Conservation (phyloP, 1,140 invertebrate species). For the Steinernema feltiae region DNA sequence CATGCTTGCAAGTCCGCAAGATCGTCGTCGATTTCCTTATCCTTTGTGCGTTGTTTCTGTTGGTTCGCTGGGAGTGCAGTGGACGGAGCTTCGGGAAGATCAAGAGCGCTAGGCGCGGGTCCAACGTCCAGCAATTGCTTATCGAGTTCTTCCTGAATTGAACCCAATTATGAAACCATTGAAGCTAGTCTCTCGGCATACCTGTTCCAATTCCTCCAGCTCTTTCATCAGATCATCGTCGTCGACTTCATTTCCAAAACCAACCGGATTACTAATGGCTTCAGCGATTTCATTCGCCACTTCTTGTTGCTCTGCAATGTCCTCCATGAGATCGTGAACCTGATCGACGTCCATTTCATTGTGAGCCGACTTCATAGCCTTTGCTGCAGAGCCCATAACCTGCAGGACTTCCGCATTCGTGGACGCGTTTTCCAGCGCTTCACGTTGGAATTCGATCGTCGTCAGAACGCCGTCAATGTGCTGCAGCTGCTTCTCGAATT, state of each 20-base stretch:
- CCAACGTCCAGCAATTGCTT: constrained; percentile 64
- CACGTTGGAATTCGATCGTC: constrained; percentile 86
- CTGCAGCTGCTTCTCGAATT: constrained; percentile 89
- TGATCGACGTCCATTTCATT: constrained; percentile 72
- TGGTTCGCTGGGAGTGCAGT: constrained; percentile 54
- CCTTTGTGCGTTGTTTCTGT: constrained; percentile 59
- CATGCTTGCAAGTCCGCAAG: constrained; percentile 74
- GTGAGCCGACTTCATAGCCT: constrained; percentile 83
- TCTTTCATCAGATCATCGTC: constrained; percentile 63
- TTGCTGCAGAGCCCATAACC: constrained; percentile 89
- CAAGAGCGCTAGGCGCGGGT: constrained; percentile 54
- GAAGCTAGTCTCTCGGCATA: too few species aligned
- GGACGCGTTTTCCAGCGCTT: constrained; percentile 95
- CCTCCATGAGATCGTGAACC: constrained; percentile 98
- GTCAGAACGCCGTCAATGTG: constrained; percentile 98
- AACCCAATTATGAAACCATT: too few species aligned
- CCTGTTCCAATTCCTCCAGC: constrained; percentile 47
- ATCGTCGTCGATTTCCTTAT: constrained; percentile 68
- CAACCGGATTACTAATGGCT: constrained; percentile 93
- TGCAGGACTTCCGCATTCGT: constrained; percentile 95
- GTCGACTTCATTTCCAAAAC: constrained; percentile 84
- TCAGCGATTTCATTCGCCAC: constrained; percentile 95
- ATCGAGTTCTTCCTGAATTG: constrained; percentile 67
- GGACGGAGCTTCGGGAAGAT: constrained; percentile 58
- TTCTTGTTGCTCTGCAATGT: constrained; percentile 98